Evolutionary conservation across 2,888 invertebrate genomes (phyloP).

Genomic region (Rhyacophila evoluta): DNA sequence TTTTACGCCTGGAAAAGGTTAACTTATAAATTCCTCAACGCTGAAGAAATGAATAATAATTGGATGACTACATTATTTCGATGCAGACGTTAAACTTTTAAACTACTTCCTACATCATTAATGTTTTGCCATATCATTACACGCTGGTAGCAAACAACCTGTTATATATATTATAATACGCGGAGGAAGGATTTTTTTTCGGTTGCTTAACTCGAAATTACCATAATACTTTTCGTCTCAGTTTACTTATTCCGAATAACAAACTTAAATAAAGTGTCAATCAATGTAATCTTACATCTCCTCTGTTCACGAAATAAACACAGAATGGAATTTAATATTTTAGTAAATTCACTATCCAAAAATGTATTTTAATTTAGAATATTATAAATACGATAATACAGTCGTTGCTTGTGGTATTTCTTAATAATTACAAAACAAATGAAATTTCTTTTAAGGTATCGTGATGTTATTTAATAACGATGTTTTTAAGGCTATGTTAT

Average conservation of each 20-base stretch:
- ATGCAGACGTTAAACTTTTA: neutral
- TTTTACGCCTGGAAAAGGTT: conserved; percentile 2
- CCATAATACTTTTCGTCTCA: neutral
- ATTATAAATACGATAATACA: too few relatives aligned
- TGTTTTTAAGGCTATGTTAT: too few relatives aligned
- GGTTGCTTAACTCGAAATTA: neutral
- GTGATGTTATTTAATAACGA: too few relatives aligned
- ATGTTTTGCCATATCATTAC: conserved; percentile 18
- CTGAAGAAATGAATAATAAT: neutral
- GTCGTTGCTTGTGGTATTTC: too few relatives aligned
- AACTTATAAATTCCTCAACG: neutral
- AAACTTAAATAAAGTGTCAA: neutral
- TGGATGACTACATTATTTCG: conserved; percentile 12
- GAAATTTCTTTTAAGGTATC: too few relatives aligned
- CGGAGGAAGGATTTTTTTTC: neutral
- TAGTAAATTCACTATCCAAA: too few relatives aligned
- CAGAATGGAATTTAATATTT: too few relatives aligned
- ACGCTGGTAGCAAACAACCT: conserved; percentile 8
- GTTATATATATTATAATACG: too few relatives aligned
- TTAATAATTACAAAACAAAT: too few relatives aligned
- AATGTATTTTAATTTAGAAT: neutral
- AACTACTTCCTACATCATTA: conserved; percentile 14
- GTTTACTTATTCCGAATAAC: neutral
- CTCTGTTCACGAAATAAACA: too few relatives aligned
- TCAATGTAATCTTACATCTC: neutral